phyloP scores from a whole-genome alignment of 2,113 vertebrate genomes.

The Tyto alba region DNA sequence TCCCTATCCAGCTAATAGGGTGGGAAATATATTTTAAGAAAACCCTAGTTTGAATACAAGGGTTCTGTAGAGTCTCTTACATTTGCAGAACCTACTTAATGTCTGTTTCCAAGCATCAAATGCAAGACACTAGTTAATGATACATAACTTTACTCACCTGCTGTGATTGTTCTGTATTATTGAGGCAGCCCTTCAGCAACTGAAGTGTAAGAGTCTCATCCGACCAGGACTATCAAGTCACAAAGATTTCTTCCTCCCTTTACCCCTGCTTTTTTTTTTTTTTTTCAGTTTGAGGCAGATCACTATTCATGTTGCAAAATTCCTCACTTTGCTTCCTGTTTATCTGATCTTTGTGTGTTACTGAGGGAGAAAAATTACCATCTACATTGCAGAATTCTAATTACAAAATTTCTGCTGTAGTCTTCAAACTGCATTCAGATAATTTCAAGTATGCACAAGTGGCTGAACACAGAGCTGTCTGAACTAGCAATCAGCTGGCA shows the following conservation, averaged over 20 bases:
- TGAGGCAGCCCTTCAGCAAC: background rate
- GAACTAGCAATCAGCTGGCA: slow-evolving; percentile 59
- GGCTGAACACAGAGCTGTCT: slow-evolving; percentile 47
- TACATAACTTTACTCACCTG: background rate
- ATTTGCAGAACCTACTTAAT: background rate
- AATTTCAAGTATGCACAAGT: slow-evolving; percentile 62
- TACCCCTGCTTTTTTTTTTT: background rate
- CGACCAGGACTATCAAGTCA: background rate
- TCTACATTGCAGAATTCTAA: slow-evolving; percentile 64
- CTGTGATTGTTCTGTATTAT: background rate
- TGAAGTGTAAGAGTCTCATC: background rate
- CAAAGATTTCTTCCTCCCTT: background rate
- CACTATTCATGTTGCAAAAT: slow-evolving; percentile 49
- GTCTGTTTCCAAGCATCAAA: background rate
- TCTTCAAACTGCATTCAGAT: slow-evolving; percentile 66
- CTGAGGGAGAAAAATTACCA: slow-evolving; percentile 54
- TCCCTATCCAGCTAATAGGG: background rate
- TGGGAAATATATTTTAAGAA: background rate
- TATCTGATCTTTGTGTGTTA: slow-evolving; percentile 57
- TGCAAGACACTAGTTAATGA: background rate
- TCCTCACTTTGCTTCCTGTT: slow-evolving; percentile 53
- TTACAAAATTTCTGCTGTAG: slow-evolving; percentile 68
- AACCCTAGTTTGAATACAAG: background rate
- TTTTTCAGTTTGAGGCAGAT: background rate
- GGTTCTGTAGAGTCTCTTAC: background rate